A percentile compares a stretch with the other conserved stretches of the same genome.
Evolutionary conservation across 2,797 vertebrate genomes (phyloP).

Genomic region (Sebastes vulpes): DNA sequence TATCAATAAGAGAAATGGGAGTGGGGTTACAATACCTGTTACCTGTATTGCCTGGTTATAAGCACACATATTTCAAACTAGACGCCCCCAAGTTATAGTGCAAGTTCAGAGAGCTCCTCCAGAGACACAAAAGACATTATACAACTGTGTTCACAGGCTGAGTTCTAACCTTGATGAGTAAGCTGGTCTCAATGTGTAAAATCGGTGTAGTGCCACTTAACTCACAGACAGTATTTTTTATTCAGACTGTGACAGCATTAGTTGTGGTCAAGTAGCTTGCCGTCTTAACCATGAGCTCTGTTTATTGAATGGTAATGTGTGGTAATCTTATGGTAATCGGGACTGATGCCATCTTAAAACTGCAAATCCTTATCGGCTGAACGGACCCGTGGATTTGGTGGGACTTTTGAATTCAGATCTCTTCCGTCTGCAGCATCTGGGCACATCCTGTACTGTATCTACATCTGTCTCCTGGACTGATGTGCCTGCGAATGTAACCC

Average conservation of each 20-base stretch:
- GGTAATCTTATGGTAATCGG: conserved; percentile 74
- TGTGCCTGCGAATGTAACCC: conserved; percentile 35
- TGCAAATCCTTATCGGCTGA: conserved; percentile 75
- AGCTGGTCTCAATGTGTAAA: background rate
- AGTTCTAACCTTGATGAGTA: background rate
- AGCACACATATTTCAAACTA: conserved; percentile 9
- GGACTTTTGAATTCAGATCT: conserved; percentile 56
- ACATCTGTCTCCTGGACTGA: conserved; percentile 44
- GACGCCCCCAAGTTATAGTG: background rate
- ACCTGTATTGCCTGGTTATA: background rate
- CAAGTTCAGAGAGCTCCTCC: background rate
- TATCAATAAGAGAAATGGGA: background rate
- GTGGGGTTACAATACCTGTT: background rate
- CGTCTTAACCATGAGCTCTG: conserved; percentile 10
- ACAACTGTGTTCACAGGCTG: conserved; percentile 9
- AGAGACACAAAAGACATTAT: background rate
- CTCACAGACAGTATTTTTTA: conserved; percentile 3
- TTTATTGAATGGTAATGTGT: conserved; percentile 66
- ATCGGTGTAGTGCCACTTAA: background rate
- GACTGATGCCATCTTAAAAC: conserved; percentile 66
- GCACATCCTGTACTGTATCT: conserved; percentile 26
- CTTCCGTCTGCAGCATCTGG: conserved; percentile 37
- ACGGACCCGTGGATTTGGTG: conserved; percentile 74
- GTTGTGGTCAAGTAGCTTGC: conserved; percentile 27
- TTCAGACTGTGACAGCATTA: background rate